Evolutionary conservation across 2,113 vertebrate genomes (phyloP), one percentile per base, ranked within the genome.

Genomic region (Macrotus californicus): DNA sequence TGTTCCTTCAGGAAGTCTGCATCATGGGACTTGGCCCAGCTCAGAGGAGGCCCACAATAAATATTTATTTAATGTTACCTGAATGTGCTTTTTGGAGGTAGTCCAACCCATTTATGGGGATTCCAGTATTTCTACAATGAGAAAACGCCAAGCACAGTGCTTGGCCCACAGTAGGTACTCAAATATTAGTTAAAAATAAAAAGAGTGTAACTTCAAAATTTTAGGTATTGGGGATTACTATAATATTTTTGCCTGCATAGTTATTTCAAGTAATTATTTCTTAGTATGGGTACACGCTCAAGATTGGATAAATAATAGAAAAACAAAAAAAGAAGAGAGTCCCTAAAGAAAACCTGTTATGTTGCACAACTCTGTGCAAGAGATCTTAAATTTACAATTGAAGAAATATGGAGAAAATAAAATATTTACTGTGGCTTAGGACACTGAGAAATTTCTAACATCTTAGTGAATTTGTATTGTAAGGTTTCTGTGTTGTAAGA

Each of bases 61-160:
- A 39, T 83, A 89, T 66, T 64, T 89, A 75, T 88, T 91, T 95
- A 89, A 94, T 94, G 54, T 72, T 85, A 92, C 83, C 19, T 83
- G 59, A 92, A 66, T 90, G 72, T 89, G 59, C 34, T 93, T 93
- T 93, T 96, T 75, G 75, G 88, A 90, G 39, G 31, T 91, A 84
- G 54, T 89, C 39, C 75, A 95, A 64, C 34, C 29, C 48, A 72
- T 87, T 24, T 84, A 9, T 70, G 83, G 29, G 94, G 59, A 67
- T 79, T 86, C 26, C 52, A 89, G 11, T 91, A 77, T 87, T 93
- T 93, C 36, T 93, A 36, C 43, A 94, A 13, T 69, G 76, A 94
- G 56, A 85, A 94, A 94, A 88, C 91, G 67, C 43, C 79, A 36
- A 75, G 54, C 14, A 61, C 8, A 52, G 31, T 94, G 66, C 4